Percentiles rank a stretch among this genome's conserved stretches.
Evolutionary conservation across 2,888 invertebrate species (phyloP).

Genomic region (Fabriciana adippe): DNA sequence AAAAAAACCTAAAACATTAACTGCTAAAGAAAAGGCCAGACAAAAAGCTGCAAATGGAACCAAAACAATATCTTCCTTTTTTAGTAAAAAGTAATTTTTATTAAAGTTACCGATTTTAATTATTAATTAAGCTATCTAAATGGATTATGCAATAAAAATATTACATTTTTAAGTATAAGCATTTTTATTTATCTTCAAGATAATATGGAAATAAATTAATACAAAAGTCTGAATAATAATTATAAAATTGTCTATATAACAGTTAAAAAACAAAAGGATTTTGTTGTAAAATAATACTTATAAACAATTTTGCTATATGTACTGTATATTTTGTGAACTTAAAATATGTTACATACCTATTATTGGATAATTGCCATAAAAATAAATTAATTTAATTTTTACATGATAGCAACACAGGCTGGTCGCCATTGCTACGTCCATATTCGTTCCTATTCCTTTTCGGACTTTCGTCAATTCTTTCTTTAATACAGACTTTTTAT

Average conservation of each 20-base stretch:
- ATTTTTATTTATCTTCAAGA: too few relatives aligned
- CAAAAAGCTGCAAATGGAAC: conserved; percentile 90
- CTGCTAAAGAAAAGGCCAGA: conserved; percentile 88
- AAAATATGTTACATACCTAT: neutral
- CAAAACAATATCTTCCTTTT: conserved; percentile 91
- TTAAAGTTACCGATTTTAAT: conserved; percentile 4
- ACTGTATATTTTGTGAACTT: too few relatives aligned
- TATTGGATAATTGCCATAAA: conserved; percentile 13
- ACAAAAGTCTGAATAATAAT: too few relatives aligned
- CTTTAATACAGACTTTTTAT: conserved; percentile 67
- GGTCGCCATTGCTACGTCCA: conserved; percentile 75
- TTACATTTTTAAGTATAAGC: neutral
- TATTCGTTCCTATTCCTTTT: conserved; percentile 55
- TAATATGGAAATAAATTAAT: too few relatives aligned
- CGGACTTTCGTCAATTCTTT: conserved; percentile 65
- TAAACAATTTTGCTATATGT: too few relatives aligned
- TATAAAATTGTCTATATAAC: too few relatives aligned
- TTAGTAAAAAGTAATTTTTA: conserved; percentile 82
- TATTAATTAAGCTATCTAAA: neutral
- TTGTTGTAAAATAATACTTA: too few relatives aligned
- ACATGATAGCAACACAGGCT: conserved; percentile 35
- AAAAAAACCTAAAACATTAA: conserved; percentile 78
- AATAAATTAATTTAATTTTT: conserved; percentile 5
- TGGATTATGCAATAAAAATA: neutral
- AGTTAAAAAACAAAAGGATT: too few relatives aligned